phyloP scores from a whole-genome alignment of 2,888 invertebrate genomes.

The Catocala fraxini region DNA sequence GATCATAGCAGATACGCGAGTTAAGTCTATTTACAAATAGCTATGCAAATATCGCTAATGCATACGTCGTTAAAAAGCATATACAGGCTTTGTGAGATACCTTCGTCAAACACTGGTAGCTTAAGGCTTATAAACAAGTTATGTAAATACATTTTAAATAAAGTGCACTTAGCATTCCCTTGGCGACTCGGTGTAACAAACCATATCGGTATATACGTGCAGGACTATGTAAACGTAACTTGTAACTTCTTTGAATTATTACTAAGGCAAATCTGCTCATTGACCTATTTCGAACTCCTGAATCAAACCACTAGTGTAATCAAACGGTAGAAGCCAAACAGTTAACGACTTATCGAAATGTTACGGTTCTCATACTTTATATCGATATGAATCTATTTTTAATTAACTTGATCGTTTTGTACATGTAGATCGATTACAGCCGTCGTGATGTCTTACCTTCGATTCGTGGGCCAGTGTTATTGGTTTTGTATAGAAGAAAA shows the following conservation, averaged over 20 bases:
- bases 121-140: neutral
- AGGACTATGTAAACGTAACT: conserved; percentile 4
- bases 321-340: neutral
- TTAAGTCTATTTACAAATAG: conserved; percentile 64
- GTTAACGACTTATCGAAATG: too few relatives aligned
- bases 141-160: conserved; percentile 37
- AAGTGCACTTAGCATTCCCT: conserved; percentile 36
- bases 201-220: conserved; percentile 4
- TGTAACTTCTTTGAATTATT: conserved; percentile 12
- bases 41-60: conserved; percentile 50
- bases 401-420: too few relatives aligned
- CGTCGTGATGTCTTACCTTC: too few relatives aligned
- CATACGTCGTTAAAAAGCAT: conserved; percentile 27
- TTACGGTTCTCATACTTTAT: too few relatives aligned
- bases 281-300: conserved; percentile 7
- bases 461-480: too few relatives aligned
- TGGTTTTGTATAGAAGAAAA: too few relatives aligned
- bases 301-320: neutral
- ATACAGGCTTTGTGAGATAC: neutral
- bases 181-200: conserved; percentile 19
- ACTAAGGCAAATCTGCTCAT: conserved; percentile 4
- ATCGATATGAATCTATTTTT: too few relatives aligned
- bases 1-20: conserved; percentile 64
- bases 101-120: neutral
- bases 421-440: too few relatives aligned